Conservation (phyloP, 2,797 vertebrate genomes). For the Lophius americanus region DNA sequence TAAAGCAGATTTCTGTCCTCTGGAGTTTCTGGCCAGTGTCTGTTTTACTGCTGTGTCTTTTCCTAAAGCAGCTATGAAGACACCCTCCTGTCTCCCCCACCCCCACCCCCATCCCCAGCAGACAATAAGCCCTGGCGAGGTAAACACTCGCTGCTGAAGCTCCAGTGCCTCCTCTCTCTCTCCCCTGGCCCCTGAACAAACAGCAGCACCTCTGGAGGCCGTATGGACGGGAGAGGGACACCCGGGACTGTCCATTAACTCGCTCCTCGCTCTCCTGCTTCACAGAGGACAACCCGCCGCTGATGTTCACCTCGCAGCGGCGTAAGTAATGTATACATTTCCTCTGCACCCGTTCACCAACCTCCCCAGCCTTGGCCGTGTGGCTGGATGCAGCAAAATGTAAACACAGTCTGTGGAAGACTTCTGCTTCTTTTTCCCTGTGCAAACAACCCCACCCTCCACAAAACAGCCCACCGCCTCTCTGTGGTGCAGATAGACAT, state of each 20-base stretch:
- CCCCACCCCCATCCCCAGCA: background rate
- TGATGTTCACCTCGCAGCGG: conserved; percentile 35
- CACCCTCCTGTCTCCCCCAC: background rate
- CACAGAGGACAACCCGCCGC: conserved; percentile 14
- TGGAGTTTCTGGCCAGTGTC: conserved; percentile 3
- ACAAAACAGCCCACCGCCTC: conserved; percentile 39
- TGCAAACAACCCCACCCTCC: conserved; percentile 20
- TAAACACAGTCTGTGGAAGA: conserved; percentile 59
- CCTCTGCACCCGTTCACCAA: conserved; percentile 13
- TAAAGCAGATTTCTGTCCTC: conserved; percentile 7
- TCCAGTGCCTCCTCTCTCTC: conserved; percentile 36
- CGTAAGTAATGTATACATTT: conserved; percentile 34
- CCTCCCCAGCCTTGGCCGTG: conserved; percentile 4
- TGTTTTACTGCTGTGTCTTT: conserved; percentile 37
- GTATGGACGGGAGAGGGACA: conserved; percentile 21
- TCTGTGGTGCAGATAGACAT: conserved; percentile 32
- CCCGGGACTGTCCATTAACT: conserved; percentile 37
- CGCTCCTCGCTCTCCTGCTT: conserved; percentile 31
- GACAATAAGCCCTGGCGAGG: conserved; percentile 43
- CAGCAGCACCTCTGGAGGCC: conserved; percentile 52
- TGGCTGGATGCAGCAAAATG: conserved; percentile 42
- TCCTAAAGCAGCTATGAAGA: conserved; percentile 19
- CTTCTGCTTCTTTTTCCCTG: conserved; percentile 48
- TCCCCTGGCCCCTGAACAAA: conserved; percentile 59
- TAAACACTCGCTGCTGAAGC: conserved; percentile 55